Percentiles rank a stretch among this genome's conserved stretches.
These are phyloP conservation scores for Microcebus jonahi DNA, from an alignment of 2,113 vertebrate genomes.

Conservation along the genomic window DNA sequence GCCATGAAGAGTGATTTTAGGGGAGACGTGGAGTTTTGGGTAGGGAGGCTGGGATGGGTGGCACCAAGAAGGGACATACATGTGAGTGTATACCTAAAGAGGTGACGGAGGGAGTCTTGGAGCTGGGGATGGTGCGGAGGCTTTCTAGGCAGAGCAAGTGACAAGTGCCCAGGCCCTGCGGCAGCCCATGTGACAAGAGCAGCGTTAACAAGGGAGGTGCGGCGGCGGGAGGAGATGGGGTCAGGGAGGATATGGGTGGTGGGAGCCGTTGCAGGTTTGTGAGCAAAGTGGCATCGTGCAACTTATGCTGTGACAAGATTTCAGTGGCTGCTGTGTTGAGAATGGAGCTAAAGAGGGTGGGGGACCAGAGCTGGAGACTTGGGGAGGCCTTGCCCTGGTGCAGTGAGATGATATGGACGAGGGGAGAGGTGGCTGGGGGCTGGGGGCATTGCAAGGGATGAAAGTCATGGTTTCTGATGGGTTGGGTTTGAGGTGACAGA, in stretches of 20 bases:
- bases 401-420: rapidly evolving
- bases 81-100: not conserved
- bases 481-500: not conserved
- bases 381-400: rapidly evolving
- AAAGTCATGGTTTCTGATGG: not conserved
- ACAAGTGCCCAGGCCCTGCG: rapidly evolving
- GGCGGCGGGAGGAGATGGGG: not conserved
- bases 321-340: not conserved
- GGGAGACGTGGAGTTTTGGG: not conserved
- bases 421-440: not conserved
- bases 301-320: not conserved
- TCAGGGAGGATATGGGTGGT: not conserved
- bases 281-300: not conserved
- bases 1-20: not conserved
- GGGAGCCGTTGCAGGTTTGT: not conserved
- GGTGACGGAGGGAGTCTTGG: too few species aligned
- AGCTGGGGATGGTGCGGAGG: not conserved
- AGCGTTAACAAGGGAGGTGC: too few species aligned
- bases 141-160: not conserved
- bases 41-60: too few species aligned
- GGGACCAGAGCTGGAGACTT: not conserved
- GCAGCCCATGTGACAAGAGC: not conserved
- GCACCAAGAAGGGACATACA: rapidly evolving
- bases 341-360: too few species aligned
- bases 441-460: not conserved